These are phyloP conservation scores for Nomada lathburiana DNA, from an alignment of 2,888 invertebrate genomes.

Conservation along the genomic window DNA sequence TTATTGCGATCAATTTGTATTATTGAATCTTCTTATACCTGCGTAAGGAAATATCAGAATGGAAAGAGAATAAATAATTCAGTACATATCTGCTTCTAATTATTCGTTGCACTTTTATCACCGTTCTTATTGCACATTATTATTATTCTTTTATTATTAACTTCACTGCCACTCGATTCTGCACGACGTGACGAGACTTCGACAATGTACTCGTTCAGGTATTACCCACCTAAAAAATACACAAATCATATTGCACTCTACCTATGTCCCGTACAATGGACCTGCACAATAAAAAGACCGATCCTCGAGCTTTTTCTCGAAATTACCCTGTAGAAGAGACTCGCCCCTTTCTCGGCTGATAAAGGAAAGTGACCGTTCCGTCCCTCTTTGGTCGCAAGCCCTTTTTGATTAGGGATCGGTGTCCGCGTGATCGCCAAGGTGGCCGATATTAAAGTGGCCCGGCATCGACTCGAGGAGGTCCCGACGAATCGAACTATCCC, in stretches of 20 bases:
- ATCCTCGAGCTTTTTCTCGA: constrained; percentile 1
- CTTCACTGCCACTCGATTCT: too few species aligned
- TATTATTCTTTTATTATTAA: too few species aligned
- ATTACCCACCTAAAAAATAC: neutral
- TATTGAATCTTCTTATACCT: too few species aligned
- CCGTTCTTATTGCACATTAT: too few species aligned
- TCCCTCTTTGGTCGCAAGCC: constrained; percentile 33
- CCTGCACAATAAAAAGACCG: neutral
- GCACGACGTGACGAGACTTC: too few species aligned
- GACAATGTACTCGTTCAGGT: too few species aligned
- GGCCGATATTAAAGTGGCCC: constrained; percentile 49
- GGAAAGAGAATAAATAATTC: too few species aligned
- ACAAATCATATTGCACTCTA: neutral
- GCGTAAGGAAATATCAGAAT: too few species aligned
- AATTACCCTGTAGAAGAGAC: constrained; percentile 25
- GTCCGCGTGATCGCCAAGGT: constrained; percentile 35
- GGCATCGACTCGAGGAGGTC: constrained; percentile 34
- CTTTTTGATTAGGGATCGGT: constrained; percentile 51
- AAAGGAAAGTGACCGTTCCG: constrained; percentile 39
- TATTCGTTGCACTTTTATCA: too few species aligned
- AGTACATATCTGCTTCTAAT: too few species aligned
- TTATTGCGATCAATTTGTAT: too few species aligned
- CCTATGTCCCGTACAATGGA: neutral
- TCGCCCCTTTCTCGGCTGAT: neutral
- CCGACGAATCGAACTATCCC: constrained; percentile 28